Conservation (phyloP, 2,797 vertebrate species). For the Tangara arthus region DNA sequence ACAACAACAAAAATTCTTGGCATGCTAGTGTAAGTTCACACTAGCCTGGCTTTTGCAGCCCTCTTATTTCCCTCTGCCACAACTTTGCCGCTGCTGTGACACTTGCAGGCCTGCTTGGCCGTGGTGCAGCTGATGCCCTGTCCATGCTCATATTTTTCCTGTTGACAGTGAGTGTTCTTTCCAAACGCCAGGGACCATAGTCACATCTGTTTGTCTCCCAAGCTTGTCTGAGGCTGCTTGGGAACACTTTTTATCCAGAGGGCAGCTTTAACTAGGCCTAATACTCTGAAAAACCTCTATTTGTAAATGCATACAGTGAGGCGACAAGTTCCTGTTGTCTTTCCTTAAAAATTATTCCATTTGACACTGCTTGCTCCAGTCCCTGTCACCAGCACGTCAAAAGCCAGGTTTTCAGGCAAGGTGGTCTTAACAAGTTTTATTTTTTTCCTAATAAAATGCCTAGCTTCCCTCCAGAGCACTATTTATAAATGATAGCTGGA, state of each 20-base stretch:
- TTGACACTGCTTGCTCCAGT: constrained; percentile 77
- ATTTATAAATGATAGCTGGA: constrained; percentile 81
- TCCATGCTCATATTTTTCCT: constrained; percentile 90
- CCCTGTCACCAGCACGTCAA: constrained; percentile 77
- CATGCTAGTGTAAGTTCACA: constrained; percentile 48
- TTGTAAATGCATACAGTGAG: constrained; percentile 67
- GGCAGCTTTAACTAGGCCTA: constrained; percentile 78
- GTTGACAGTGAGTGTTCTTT: constrained; percentile 95
- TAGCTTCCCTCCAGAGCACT: constrained; percentile 62
- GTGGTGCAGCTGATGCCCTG: constrained; percentile 95
- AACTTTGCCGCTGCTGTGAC: constrained; percentile 64
- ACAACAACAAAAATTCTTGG: constrained; percentile 33
- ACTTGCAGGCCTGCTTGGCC: constrained; percentile 71
- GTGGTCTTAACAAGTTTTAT: constrained; percentile 68
- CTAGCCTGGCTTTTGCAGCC: constrained; percentile 74
- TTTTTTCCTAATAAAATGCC: constrained; percentile 62
- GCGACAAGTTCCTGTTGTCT: constrained; percentile 79
- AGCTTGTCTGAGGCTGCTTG: constrained; percentile 76
- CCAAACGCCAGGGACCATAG: constrained; percentile 97
- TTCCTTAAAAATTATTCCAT: constrained; percentile 75
- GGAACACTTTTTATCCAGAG: constrained; percentile 75
- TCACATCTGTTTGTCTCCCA: constrained; percentile 95
- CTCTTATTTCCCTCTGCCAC: constrained; percentile 48
- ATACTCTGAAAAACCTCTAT: constrained; percentile 78
- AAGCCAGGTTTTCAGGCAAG: constrained; percentile 79